These are phyloP conservation scores for Leuctra nigra DNA, from an alignment of 2,888 invertebrate species.

Conservation along the genomic window DNA sequence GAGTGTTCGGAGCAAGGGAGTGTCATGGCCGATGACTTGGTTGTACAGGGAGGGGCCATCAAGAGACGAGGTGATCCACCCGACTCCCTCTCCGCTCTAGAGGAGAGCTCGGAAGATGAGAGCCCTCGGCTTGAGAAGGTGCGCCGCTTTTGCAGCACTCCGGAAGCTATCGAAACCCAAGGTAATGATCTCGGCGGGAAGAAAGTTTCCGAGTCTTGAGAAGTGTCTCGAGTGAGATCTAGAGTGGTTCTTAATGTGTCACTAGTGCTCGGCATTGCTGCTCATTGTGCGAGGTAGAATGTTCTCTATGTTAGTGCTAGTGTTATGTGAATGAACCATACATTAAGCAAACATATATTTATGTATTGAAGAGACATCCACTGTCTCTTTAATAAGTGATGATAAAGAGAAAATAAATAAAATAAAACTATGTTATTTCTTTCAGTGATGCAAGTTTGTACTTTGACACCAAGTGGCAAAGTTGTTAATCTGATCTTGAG, in stretches of 20 bases:
- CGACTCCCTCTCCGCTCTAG: slow-evolving; percentile 42
- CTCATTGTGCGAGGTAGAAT: too few relatives aligned
- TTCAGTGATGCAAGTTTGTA: neutral
- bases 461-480: neutral
- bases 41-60: slow-evolving; percentile 36
- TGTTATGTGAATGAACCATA: too few relatives aligned
- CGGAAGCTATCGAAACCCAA: neutral
- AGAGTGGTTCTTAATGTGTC: too few relatives aligned
- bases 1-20: neutral
- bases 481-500: neutral
- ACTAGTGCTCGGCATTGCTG: too few relatives aligned
- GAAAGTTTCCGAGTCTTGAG: too few relatives aligned
- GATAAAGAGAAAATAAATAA: neutral
- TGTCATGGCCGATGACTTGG: neutral
- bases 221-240: too few relatives aligned
- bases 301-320: too few relatives aligned
- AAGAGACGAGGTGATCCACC: slow-evolving; percentile 52
- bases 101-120: slow-evolving; percentile 39
- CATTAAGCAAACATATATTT: too few relatives aligned
- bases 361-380: too few relatives aligned
- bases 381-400: neutral
- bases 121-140: slow-evolving; percentile 55
- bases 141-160: slow-evolving; percentile 44
- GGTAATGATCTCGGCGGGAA: too few relatives aligned
- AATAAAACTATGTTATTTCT: neutral